Base-by-base conservation (phyloP, 2,113 vertebrate genomes). In the Promerops cafer region DNA sequence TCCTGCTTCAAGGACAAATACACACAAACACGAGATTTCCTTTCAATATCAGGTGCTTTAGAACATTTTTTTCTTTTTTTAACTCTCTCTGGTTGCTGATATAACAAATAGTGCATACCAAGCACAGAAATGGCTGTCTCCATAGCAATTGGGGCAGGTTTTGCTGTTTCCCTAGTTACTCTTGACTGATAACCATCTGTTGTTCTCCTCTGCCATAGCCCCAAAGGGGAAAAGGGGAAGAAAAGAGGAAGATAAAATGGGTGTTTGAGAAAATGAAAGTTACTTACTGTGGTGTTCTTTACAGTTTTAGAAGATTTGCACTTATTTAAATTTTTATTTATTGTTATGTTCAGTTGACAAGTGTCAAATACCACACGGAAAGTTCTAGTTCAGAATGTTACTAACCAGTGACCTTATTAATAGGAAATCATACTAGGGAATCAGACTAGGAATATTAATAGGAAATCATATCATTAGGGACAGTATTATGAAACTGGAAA, bases 111-210 rank as follows among this genome's bases (percentile, higher is more conserved):
- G 92, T 94, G 96, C 96, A 97, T 96, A 96, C 96, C 87, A 96
- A 97, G 97, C 93, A 88, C 96, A 97, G 97, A 97, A 97, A 97
- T 97, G 97, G 80, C 97, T 97, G 97, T 98, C 98, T 97, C 98
- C 98, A 98, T 98, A 98, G 98, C 59, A 96, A 98, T 97, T 93
- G 96, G 97, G 97, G 97, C 96, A 98, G 97, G 95, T 97, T 97
- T 95, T 90, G 92, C 87, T 53, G 98, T 98, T 98, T 98, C 98
- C 98, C 97, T 98, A 98, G 98, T 97, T 98, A 98, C 96, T 98
- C 94, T 94, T 96, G 96, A 97, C 97, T 83, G 97, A 98, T 97
- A 98, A 97, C 98, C 97, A 97, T 98, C 97, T 97, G 97, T 96
- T 97, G 95, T 93, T 97, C 96, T 94, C 96, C 93, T 95, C 74